Evolutionary conservation across 2,888 invertebrate genomes (phyloP), one percentile per base, ranked within the genome.

Genomic region (Polylopha cassiicola): DNA sequence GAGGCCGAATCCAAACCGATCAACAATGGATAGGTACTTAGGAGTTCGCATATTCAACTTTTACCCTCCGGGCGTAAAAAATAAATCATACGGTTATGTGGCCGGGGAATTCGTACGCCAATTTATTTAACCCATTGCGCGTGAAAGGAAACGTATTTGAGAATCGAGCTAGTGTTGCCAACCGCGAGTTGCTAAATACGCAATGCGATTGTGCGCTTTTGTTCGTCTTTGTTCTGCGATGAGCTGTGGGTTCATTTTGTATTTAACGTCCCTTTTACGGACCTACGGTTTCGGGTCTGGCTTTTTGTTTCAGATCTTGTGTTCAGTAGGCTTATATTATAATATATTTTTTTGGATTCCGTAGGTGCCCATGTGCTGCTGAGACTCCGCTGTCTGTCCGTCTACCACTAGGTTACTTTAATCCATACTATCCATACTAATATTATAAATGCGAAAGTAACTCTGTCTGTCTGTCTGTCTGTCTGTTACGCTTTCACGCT

Each of bases 41-140:
- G 23, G 34, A 41, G 30, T 37, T 41, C 36, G 41, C 41, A 41
- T 36, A 41, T 41, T 41, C 41, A 24, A 41, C 24, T 41, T 34
- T 34, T 34, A 34, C 29, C 26, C 36, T 36, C 24, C 30, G 37
- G 43, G 31, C 43, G 30, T 39, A 39, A 44, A 44, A 44, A 46
- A 51, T 51, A 51, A 51, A 47, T 47, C 44, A 47, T 44, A 47
- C 24, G 17, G 38, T 44, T 39, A 37, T 37, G 31, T 26, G 29
- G 31, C 43, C 37, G 33, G 44, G 44, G 47, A 47, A 47, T 47
- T 32, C 29, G 46, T 31, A 34, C 43, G 44, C 41, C 41, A 41
- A 41, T 41, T 41, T 41, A 41, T 41, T 36, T 34, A 41, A 36
- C 41, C 41, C 41, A 26, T 41, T 36, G 41, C 36, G 29, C 41